Percentiles rank a stretch among this genome's conserved stretches.
Evolutionary conservation across 2,888 invertebrate species (phyloP).

Genomic region (Catocala fraxini): DNA sequence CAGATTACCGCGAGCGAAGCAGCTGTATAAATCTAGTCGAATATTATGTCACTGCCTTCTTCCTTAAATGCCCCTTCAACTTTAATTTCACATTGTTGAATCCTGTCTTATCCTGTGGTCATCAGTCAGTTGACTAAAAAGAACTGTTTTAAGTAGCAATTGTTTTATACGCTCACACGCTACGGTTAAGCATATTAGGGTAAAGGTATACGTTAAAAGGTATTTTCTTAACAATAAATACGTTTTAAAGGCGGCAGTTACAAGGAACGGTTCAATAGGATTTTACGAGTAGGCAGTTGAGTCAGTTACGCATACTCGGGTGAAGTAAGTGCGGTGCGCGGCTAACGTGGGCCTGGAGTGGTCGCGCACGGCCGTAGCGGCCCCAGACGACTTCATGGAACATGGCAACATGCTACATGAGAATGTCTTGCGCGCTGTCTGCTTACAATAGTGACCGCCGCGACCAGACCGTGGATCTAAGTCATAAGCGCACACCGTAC

Average conservation of each 20-base stretch:
- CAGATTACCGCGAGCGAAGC: too few species aligned
- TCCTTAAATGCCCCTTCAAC: too few species aligned
- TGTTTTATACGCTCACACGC: neutral
- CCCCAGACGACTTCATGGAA: slow-evolving; percentile 66
- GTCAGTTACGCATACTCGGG: slow-evolving; percentile 65
- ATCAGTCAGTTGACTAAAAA: neutral
- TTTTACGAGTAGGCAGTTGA: slow-evolving; percentile 50
- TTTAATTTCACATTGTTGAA: too few species aligned
- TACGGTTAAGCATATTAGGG: too few species aligned
- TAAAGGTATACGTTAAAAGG: slow-evolving; percentile 9
- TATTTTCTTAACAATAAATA: slow-evolving; percentile 31
- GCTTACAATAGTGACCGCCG: slow-evolving; percentile 54
- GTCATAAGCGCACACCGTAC: slow-evolving; percentile 29
- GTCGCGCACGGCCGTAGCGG: slow-evolving; percentile 54
- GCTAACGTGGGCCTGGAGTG: slow-evolving; percentile 57
- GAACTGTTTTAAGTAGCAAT: slow-evolving; percentile 1
- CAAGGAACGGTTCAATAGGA: slow-evolving; percentile 48
- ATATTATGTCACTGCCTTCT: too few species aligned
- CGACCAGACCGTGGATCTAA: slow-evolving; percentile 31
- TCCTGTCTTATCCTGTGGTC: too few species aligned
- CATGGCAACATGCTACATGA: slow-evolving; percentile 66
- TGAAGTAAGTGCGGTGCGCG: slow-evolving; percentile 51
- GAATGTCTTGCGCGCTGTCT: slow-evolving; percentile 59
- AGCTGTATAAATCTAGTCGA: too few species aligned
- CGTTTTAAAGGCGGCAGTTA: slow-evolving; percentile 38